Evolutionary conservation across 2,888 invertebrate genomes (phyloP), one percentile per base, ranked within the genome.

Genomic region (Mythimna pallens): DNA sequence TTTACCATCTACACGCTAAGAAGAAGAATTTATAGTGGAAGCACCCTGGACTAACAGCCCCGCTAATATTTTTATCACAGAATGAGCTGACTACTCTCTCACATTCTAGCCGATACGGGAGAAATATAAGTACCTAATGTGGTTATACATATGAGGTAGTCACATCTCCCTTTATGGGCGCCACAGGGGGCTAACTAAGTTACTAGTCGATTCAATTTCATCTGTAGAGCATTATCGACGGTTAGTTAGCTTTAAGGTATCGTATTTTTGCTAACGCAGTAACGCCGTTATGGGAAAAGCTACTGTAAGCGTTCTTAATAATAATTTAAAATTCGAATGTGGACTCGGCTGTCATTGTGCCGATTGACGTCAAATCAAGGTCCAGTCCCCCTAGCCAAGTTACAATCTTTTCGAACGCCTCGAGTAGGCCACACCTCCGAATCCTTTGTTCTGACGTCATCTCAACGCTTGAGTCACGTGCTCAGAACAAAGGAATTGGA

Each of bases 141-240:
- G 47, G 14, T 14, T n/a, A 71, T 14, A 40, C 2, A 14, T 61
- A 43, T 34, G 22, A 43, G 17, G 30, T 58, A 43, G 34, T 22
- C 50, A 43, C 34, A n/a, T 52, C 50, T 22, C 30, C 50, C 76
- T 10, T 12, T 17, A 59, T 54, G 10, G 36, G 14, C 54, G 43
- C 70, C 25, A 47, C 47, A 12, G 78, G 74, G 68, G 47, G 47
- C 17, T 77, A 59, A 77, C 47, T 36, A 59, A 25, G 34, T 77
- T 58, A 54, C 25, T 12, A 59, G 58, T n/a, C 3, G 8, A 77
- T 59, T 22, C 77, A 77, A 74, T 61, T 74, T 54, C 34, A 76
- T 67, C 30, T 20, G 8, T 17, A 50, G 55, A 22, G n/a, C 36
- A 10, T 40, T 65, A 52, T 65, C 58, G 66, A 73, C 20, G 12